These are phyloP conservation scores for Nycticryphes semicollaris DNA, from an alignment of 2,113 vertebrate genomes.

Conservation along the genomic window DNA sequence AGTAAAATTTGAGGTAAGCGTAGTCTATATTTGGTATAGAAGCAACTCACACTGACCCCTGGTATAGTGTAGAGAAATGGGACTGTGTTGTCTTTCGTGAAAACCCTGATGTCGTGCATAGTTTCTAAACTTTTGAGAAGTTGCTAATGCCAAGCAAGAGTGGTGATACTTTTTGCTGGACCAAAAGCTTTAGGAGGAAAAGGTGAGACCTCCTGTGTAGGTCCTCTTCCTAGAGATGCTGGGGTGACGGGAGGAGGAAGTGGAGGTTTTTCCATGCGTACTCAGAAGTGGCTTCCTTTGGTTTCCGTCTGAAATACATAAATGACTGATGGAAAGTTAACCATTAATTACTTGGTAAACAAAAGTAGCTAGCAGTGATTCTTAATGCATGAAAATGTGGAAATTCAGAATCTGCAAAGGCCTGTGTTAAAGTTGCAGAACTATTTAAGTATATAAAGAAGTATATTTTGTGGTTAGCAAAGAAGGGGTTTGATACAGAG, in stretches of 20 bases:
- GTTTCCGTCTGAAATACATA: neutral
- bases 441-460: neutral
- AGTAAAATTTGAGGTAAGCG: neutral
- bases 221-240: neutral
- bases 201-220: rapidly evolving
- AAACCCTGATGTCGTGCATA: rapidly evolving
- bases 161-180: neutral
- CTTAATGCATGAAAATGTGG: neutral
- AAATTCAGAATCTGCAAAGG: neutral
- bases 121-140: neutral
- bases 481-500: neutral
- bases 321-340: neutral
- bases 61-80: neutral
- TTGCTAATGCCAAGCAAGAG: neutral
- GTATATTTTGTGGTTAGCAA: neutral
- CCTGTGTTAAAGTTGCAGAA: neutral
- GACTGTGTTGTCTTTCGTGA: neutral
- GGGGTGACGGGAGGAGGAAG: neutral
- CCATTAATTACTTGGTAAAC: neutral
- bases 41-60: neutral
- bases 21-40: neutral
- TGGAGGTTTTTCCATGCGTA: rapidly evolving
- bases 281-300: neutral
- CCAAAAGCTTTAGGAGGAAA: neutral
- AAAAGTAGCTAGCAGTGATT: neutral